Evolutionary conservation across 2,113 vertebrate species (phyloP), one percentile per base, ranked within the genome.

Genomic region (Oxyruncus cristatus): DNA sequence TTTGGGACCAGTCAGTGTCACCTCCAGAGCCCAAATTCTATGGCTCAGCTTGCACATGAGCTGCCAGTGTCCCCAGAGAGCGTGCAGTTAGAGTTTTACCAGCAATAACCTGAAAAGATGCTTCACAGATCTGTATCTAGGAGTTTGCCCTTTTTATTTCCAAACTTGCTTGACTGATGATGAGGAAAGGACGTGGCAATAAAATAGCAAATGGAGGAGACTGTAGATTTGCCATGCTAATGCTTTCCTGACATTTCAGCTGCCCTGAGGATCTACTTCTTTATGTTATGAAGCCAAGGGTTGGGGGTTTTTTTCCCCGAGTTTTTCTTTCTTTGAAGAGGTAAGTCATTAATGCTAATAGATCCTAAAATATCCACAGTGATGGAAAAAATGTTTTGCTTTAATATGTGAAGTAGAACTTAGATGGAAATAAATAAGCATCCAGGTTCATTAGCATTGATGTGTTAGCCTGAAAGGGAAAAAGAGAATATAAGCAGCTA

Each of bases 371-470:
- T 80, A 92, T 30, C 79, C 30, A 68, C 35, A 47, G 26, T 61
- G 53, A 72, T 46, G 61, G 39, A 52, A 82, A 92, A 59, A 82
- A 7, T 12, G 2, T 68, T 84, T 78, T 88, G 20, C 17, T 91
- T 87, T 87, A 78, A 87, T 85, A 85, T 75, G 41, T 85, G 56
- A 7, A 55, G 53, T 66, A 79, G 73, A 91, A 91, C 62, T 88
- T 73, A 21, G 42, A 37, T 79, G n/a, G 53, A 89, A 89, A 89
- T n/a, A 95, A 71, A 67, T 72, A 91, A 77, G 35, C 35, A 92
- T 81, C 63, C 33, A 95, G 70, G 44, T 93, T 96, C 90, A 93
- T 96, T 95, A 96, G 58, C 72, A 92, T 19, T 91, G 92, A 86
- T 84, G 67, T 72, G 79, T 75, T 86, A 93, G 85, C 78, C 85